These are phyloP conservation scores for Bolborhynchus lineola DNA, from an alignment of 2,113 vertebrate genomes.

Conservation along the genomic window DNA sequence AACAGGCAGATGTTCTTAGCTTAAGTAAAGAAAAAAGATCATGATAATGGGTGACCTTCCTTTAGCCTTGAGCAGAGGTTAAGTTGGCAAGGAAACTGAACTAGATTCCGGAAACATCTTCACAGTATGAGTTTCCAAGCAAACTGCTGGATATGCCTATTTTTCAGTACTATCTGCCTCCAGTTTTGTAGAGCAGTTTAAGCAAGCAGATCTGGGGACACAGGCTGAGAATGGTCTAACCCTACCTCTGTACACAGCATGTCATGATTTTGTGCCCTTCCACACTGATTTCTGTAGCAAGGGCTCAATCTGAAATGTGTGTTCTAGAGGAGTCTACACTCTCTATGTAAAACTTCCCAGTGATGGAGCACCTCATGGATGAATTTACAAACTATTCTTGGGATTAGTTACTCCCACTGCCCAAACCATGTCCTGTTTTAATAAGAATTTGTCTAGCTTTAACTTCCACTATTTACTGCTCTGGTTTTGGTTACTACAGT, in stretches of 20 bases:
- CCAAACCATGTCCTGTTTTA: background rate
- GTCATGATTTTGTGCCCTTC: background rate
- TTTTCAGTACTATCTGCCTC: background rate
- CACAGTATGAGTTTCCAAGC: background rate
- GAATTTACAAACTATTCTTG: background rate
- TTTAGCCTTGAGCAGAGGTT: background rate
- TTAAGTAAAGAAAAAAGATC: background rate
- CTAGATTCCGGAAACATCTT: background rate
- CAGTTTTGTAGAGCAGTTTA: background rate
- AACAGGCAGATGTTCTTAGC: background rate
- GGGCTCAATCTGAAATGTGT: background rate
- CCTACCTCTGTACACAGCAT: background rate
- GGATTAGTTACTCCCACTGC: background rate
- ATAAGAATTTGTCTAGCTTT: background rate
- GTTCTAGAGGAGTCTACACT: background rate
- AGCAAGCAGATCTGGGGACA: background rate
- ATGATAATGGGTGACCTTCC: background rate
- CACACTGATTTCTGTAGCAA: background rate
- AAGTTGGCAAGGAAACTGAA: background rate
- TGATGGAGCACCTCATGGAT: background rate
- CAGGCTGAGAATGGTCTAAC: background rate
- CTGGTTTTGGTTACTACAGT: background rate
- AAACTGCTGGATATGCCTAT: background rate
- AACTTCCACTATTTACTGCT: background rate
- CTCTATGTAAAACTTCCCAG: background rate